Conservation (phyloP, 2,113 vertebrate genomes). For the Phalacrocorax aristotelis region DNA sequence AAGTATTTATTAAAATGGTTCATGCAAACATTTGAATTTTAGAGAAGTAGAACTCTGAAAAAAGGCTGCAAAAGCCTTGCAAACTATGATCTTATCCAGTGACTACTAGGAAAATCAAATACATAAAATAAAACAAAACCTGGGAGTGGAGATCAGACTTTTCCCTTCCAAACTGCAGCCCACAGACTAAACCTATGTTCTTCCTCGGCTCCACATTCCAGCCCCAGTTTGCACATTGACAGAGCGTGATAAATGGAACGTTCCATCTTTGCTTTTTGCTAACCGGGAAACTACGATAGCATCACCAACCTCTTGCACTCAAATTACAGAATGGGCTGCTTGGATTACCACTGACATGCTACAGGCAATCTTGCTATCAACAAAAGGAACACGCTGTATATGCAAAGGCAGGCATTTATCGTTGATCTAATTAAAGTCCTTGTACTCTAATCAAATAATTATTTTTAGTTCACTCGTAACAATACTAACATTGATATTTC, state of each 20-base stretch:
- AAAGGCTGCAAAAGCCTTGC: not conserved
- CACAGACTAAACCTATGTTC: not conserved
- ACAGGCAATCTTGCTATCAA: not conserved
- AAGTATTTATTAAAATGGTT: not conserved
- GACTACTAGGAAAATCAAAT: not conserved
- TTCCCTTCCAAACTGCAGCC: not conserved
- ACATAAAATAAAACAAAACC: not conserved
- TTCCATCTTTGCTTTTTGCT: not conserved
- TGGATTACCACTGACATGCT: not conserved
- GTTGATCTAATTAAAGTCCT: not conserved
- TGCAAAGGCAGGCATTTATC: not conserved
- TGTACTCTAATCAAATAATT: not conserved
- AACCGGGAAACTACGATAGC: not conserved
- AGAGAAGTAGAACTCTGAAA: not conserved
- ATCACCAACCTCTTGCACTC: not conserved
- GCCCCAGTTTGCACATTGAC: not conserved
- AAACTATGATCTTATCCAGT: not conserved
- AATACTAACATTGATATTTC: not conserved
- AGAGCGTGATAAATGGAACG: fast-evolving
- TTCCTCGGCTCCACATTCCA: not conserved
- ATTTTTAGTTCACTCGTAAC: not conserved
- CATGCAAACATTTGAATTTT: not conserved
- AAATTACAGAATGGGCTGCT: not conserved
- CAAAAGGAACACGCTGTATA: not conserved
- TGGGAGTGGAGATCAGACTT: not conserved